Evolutionary conservation across 2,888 invertebrate species (phyloP).

Genomic region (Trachelus iudaicus): DNA sequence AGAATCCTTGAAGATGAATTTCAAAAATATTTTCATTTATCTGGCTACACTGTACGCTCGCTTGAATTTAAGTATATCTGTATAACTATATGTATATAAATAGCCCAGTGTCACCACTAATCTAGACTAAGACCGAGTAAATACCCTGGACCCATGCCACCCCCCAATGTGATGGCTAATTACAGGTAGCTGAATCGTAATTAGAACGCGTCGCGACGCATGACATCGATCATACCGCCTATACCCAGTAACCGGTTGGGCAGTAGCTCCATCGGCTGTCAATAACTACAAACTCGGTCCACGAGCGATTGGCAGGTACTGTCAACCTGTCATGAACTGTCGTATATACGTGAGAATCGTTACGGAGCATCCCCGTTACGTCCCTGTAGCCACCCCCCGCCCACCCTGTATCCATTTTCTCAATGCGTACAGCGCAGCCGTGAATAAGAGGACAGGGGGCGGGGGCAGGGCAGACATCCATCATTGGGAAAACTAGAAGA

Average conservation of each 20-base stretch:
- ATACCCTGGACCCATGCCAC: not conserved
- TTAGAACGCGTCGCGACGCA: conserved; percentile 52
- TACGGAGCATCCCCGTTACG: not conserved
- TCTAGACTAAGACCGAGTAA: not conserved
- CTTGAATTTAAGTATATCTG: too few relatives aligned
- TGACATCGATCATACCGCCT: conserved; percentile 52
- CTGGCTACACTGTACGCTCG: too few relatives aligned
- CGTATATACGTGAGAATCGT: not conserved
- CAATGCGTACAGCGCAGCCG: not conserved
- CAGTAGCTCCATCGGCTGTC: conserved; percentile 46
- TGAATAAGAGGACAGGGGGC: not conserved
- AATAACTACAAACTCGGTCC: conserved; percentile 50
- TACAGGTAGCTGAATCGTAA: conserved; percentile 47
- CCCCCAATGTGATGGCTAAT: conserved; percentile 34
- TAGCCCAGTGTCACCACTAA: not conserved
- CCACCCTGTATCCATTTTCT: not conserved
- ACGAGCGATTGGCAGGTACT: not conserved
- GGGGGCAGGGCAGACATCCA: not conserved
- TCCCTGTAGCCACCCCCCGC: not conserved
- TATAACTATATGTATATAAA: too few relatives aligned
- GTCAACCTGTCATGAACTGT: not conserved
- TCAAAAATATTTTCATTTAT: too few relatives aligned
- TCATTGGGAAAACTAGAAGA: not conserved
- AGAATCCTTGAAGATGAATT: too few relatives aligned
- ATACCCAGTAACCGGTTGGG: conserved; percentile 29